These are phyloP conservation scores for Periparus ater DNA, from an alignment of 2,797 vertebrate species.

Conservation along the genomic window DNA sequence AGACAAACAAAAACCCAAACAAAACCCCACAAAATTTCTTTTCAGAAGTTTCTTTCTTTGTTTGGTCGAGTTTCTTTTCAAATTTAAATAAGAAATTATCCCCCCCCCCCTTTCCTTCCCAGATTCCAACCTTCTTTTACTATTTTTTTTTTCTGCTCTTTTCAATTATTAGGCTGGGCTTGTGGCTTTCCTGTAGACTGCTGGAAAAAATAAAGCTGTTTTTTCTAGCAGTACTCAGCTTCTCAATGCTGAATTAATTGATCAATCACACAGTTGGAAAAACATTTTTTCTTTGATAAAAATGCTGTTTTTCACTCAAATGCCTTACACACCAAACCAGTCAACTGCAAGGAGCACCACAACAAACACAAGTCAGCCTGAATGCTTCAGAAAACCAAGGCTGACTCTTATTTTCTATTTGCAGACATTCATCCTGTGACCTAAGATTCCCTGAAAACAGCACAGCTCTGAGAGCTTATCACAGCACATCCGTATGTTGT, in stretches of 20 bases:
- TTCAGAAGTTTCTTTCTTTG: not conserved
- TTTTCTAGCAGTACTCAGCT: not conserved
- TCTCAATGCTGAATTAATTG: constrained; percentile 21
- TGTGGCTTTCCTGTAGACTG: not conserved
- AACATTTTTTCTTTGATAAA: not conserved
- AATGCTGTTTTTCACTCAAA: constrained; percentile 29
- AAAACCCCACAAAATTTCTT: not conserved
- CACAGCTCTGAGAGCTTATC: not conserved
- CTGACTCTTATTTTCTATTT: not conserved
- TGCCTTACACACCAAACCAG: not conserved
- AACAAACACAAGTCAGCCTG: not conserved
- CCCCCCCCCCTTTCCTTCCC: rapidly evolving
- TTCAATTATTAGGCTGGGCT: not conserved
- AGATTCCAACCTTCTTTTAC: not conserved
- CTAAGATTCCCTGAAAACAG: not conserved
- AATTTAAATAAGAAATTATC: not conserved
- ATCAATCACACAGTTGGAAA: not conserved
- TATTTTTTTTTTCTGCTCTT: not conserved
- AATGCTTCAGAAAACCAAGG: not conserved
- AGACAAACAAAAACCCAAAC: not conserved
- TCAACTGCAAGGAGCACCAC: not conserved
- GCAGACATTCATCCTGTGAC: not conserved
- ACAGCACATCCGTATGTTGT: not conserved
- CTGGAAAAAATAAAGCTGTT: not conserved
- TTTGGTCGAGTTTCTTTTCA: not conserved